Base-by-base conservation (phyloP, 92 coral and sea anemone species). In the Palythoa caribaeorum region DNA sequence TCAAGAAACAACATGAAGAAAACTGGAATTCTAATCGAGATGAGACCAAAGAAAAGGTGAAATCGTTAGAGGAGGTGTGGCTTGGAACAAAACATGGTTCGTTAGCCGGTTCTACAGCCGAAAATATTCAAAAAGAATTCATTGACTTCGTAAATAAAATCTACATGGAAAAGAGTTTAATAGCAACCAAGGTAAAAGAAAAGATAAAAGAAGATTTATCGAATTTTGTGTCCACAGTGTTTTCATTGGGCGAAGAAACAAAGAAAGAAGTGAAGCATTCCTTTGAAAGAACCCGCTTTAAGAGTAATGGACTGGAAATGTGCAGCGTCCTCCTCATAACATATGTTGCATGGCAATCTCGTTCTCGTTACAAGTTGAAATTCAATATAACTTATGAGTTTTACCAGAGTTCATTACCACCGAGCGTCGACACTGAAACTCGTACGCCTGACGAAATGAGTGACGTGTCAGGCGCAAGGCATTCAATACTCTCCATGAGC, bases 351-450 rank as follows among this genome's bases (percentile, higher is more conserved):
- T 28, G 28, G 28, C 28, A 28, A 28, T 28, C 28, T 28, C 28
- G 28, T 28, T 28, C 28, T 28, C 28, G 28, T 28, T 28, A 28
- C 28, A 63, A 62, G 84, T 59, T 79, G 17, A 17, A 19, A 14
- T 79, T 60, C 55, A 59, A 35, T 12, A 5, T 79, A 7, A 79
- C 84, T 7, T 59, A 16, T 79, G 84, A 57, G 10, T 2, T 79
- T 2, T 79, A 79, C 11, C 84, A 79, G 53, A 38, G 53, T 5
- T 60, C 84, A 10, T 38, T 79, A 3, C 84, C 84, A n/a, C n/a
- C n/a, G n/a, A n/a, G n/a, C n/a, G n/a, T n/a, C n/a, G n/a, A n/a
- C n/a, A n/a, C n/a, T 37, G 38, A n/a, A n/a, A n/a, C n/a, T n/a
- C n/a, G n/a, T n/a, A n/a, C n/a, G n/a, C n/a, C n/a, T n/a, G n/a